phyloP scores from a whole-genome alignment of 1,140 invertebrate species.

The Drosophila takahashii region DNA sequence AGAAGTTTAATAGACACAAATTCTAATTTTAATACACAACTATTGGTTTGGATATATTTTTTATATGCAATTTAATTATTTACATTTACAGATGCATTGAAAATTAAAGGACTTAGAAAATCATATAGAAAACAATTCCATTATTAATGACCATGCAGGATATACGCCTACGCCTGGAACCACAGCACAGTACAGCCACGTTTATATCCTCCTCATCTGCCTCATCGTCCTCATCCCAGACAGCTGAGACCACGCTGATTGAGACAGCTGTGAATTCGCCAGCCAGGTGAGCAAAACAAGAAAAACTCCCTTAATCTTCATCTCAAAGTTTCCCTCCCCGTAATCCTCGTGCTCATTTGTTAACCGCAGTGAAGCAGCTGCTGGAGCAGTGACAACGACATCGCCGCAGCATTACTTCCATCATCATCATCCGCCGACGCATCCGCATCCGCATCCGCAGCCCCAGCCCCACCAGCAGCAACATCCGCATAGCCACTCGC shows the following conservation, averaged over 20 bases:
- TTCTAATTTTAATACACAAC: too few relatives aligned
- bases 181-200: slow-evolving; percentile 71
- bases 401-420: slow-evolving; percentile 56
- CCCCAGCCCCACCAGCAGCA: slow-evolving; percentile 29
- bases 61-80: background rate
- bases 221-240: slow-evolving; percentile 26
- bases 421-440: slow-evolving; percentile 54
- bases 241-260: slow-evolving; percentile 68
- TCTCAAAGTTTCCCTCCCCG: slow-evolving; percentile 7
- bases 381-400: slow-evolving; percentile 42
- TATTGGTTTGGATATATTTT: background rate
- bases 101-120: slow-evolving; percentile 2
- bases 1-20: too few relatives aligned
- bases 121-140: background rate
- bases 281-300: slow-evolving; percentile 42
- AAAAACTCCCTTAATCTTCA: slow-evolving; percentile 20
- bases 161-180: slow-evolving; percentile 76
- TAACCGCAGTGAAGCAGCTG: slow-evolving; percentile 43
- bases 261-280: slow-evolving; percentile 46
- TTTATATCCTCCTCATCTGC: slow-evolving; percentile 39
- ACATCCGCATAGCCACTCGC: slow-evolving; percentile 30
- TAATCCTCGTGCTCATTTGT: slow-evolving; percentile 31
- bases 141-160: slow-evolving; percentile 72
- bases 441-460: slow-evolving; percentile 21
- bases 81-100: slow-evolving; percentile 53